Evolutionary conservation across 2,113 vertebrate genomes (phyloP), one percentile per base, ranked within the genome.

Genomic region (Trichomycterus rosablanca): DNA sequence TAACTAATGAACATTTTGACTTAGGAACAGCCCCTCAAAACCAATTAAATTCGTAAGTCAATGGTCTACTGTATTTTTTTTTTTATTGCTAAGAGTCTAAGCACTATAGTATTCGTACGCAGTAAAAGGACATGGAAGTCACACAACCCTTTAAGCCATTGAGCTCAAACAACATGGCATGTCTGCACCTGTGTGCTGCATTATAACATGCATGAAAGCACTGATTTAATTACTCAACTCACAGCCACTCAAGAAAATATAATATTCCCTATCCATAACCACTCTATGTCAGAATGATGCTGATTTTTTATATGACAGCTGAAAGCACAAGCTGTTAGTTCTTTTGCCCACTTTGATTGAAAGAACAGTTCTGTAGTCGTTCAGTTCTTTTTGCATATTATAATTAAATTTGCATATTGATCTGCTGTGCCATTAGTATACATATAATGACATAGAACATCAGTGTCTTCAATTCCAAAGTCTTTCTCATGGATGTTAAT

Each of bases 131-230:
- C 9, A 35, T 12, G 14, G 34, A 35, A 37, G 35, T 40, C 59
- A 18, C 30, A 51, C 5, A 28, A 63, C 35, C 59, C 59, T 62
- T 50, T 42, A 3, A 40, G 46, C 57, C 53, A 12, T 50, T 42
- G 15, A 28, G 24, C 16, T 14, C 23, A 15, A 8, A 52, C 11
- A 26, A 37, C 68, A 63, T 42, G 18, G 56, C 79, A 82, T 77
- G 69, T 76, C 80, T 54, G 48, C 1, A 66, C 74, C 52, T 75
- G 72, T 74, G 78, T 79, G 77, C 68, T 54, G 7, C 69, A 70
- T 70, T 69, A 78, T 63, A 15, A 16, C 61, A 51, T 18, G 77
- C 79, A 77, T 73, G 71, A 75, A 59, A 60, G 14, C 67, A 58
- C 80, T 80, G 63, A 80, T 35, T 35, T 35, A 35, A 35, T 35